Percentiles rank a stretch among this genome's conserved stretches.
Conservation (phyloP, 1,140 invertebrate genomes). For the Rhizoglyphus robini region DNA sequence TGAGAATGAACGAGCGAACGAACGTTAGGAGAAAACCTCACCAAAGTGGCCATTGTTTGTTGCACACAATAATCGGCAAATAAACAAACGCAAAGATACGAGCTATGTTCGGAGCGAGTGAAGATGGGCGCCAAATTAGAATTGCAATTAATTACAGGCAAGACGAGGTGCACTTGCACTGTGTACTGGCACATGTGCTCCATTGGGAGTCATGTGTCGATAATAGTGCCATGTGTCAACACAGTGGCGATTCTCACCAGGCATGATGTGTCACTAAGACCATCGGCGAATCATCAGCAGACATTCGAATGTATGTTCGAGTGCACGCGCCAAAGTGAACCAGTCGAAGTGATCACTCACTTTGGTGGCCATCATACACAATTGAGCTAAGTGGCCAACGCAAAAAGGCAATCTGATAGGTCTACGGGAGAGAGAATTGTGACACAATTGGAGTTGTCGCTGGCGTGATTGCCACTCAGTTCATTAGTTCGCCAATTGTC, state of each 20-base stretch:
- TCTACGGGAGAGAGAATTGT: no score
- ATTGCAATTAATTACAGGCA: constrained; percentile 1
- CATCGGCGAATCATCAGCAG: no score
- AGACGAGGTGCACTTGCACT: neutral
- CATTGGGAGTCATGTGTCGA: neutral
- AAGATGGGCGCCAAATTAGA: neutral
- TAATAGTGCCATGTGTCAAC: neutral
- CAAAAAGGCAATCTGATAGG: no score
- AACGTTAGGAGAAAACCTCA: neutral
- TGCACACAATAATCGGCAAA: neutral
- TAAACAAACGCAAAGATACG: neutral
- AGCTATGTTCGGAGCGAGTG: neutral
- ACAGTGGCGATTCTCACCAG: neutral
- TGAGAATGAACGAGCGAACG: neutral
- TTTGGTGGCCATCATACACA: no score
- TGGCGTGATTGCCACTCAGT: no score
- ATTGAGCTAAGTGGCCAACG: no score
- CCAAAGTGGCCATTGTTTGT: no score
- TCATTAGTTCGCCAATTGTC: no score
- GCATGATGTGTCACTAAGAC: neutral
- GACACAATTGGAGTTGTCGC: no score
- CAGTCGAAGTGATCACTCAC: neutral
- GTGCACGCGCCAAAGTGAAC: neutral
- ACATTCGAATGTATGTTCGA: neutral
- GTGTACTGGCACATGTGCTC: neutral